Evolutionary conservation across 2,888 invertebrate genomes (phyloP).

Genomic region (Rotaria sp.): DNA sequence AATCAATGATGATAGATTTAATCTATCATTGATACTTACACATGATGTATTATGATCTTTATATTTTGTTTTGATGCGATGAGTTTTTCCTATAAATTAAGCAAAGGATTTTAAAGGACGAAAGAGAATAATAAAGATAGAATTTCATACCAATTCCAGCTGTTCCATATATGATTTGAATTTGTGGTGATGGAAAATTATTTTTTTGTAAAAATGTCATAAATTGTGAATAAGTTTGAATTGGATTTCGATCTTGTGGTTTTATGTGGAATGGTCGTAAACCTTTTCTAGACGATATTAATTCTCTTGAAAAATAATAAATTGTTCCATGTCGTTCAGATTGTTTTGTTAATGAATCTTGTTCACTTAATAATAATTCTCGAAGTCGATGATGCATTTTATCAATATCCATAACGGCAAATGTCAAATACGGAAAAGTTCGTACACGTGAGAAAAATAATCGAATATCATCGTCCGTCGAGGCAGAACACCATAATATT

Average conservation of each 20-base stretch:
- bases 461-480: background rate
- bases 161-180: background rate
- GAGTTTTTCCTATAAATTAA: background rate
- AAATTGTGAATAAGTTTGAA: background rate
- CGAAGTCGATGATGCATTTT: conserved; percentile 12
- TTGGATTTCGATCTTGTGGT: background rate
- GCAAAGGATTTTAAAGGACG: background rate
- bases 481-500: background rate
- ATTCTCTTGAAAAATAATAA: conserved; percentile 12
- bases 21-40: background rate
- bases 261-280: background rate
- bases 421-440: background rate
- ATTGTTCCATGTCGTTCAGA: background rate
- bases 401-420: background rate
- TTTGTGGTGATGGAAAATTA: background rate
- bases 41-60: background rate
- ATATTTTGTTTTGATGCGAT: background rate
- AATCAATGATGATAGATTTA: background rate
- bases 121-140: no score
- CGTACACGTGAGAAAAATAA: background rate
- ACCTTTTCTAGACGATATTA: background rate
- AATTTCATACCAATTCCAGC: no score
- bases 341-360: background rate
- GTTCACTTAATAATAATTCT: background rate
- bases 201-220: background rate